These are phyloP conservation scores for Anhinga rufa DNA, from an alignment of 2,113 vertebrate species.

Conservation along the genomic window DNA sequence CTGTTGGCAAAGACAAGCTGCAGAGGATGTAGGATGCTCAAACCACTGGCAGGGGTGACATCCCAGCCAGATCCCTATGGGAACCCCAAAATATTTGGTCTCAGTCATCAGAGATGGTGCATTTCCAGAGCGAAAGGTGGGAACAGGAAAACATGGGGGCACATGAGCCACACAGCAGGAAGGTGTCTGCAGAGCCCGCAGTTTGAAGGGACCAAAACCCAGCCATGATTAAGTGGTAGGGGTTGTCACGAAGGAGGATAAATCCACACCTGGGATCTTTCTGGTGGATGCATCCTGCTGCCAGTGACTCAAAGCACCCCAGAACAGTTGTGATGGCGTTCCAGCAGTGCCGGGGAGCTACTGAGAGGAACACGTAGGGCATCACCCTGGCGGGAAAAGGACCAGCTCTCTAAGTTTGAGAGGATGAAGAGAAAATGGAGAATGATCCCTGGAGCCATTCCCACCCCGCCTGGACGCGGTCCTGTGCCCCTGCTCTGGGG, in stretches of 20 bases:
- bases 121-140: not conserved
- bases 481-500: too few relatives aligned
- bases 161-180: accelerated
- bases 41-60: too few relatives aligned
- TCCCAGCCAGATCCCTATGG: accelerated
- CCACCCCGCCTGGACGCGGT: too few relatives aligned
- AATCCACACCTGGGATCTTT: not conserved
- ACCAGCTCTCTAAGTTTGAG: accelerated
- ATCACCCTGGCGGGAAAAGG: not conserved
- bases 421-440: not conserved
- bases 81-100: not conserved
- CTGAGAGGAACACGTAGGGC: accelerated
- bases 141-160: accelerated
- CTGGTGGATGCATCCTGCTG: not conserved
- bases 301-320: not conserved
- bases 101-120: too few relatives aligned
- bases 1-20: too few relatives aligned
- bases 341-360: not conserved
- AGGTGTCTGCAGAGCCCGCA: not conserved
- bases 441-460: too few relatives aligned
- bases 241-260: not conserved
- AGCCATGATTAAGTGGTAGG: accelerated
- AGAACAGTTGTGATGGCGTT: accelerated
- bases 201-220: not conserved
- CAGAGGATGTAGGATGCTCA: not conserved